Evolutionary conservation across 2,888 invertebrate species (phyloP), one percentile per base, ranked within the genome.

Genomic region (Boloria euphrosyne): DNA sequence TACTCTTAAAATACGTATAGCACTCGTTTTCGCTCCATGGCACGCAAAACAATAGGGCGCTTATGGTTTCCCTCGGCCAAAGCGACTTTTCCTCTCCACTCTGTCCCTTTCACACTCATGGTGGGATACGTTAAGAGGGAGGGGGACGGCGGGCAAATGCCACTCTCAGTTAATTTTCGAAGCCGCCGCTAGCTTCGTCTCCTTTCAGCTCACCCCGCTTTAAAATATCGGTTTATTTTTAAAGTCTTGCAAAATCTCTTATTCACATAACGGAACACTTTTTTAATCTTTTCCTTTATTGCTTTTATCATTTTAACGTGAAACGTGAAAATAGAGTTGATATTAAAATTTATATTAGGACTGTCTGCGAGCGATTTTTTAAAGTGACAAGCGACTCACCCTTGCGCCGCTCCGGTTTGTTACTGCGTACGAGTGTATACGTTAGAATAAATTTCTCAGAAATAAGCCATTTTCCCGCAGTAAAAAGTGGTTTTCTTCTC

Each of bases 11-110:
- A 78, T 79, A 78, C 76, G 78, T 80, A 77, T 73, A 74, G 67
- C 67, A 65, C 65, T 77, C 78, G 79, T 85, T 87, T 83, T 81
- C 86, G 85, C 87, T 85, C 81, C 82, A 80, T 76, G 78, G 87
- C 82, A 85, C 83, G 81, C 86, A 87, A 90, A 91, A 91, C 90
- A 91, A 90, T 89, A 82, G 91, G 90, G 89, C 85, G 87, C 87
- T 88, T 83, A 85, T 81, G 80, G 84, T 82, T 87, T 88, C 89
- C 89, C 87, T 86, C 81, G 89, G 89, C 87, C 86, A 84, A 85
- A 89, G 89, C 85, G 81, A 80, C 83, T 86, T 86, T 86, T 82
- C 85, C 82, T 82, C 74, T 71, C 75, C 77, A 71, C 68, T 22
- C 78, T 76, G 57, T 87, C 84, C 74, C 76, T 73, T 71, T 87